These are phyloP conservation scores for Lineus longissimus DNA, from an alignment of 1,140 invertebrate genomes.

Conservation along the genomic window DNA sequence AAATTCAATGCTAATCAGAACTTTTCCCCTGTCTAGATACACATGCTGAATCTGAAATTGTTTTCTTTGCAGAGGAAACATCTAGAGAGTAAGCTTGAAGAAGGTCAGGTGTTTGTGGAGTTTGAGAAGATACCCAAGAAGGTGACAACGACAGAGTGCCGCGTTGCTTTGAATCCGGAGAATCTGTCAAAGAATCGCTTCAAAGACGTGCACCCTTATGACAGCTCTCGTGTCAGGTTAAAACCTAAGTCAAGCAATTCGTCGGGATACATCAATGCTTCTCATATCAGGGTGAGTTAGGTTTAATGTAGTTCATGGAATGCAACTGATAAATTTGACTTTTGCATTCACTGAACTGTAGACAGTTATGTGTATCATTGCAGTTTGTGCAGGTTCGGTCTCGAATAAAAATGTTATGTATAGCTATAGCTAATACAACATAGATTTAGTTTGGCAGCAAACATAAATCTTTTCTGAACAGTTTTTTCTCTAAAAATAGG, in stretches of 20 bases:
- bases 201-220: slow-evolving; percentile 79
- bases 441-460: too few species aligned
- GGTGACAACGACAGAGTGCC: slow-evolving; percentile 65
- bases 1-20: too few species aligned
- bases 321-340: too few species aligned
- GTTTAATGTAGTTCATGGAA: too few species aligned
- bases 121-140: slow-evolving; percentile 83
- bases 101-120: slow-evolving; percentile 77
- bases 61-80: slow-evolving; percentile 67
- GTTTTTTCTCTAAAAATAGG: too few species aligned
- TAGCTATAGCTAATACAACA: too few species aligned
- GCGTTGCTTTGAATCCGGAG: slow-evolving; percentile 62
- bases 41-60: too few species aligned
- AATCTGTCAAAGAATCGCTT: slow-evolving; percentile 56
- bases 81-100: slow-evolving; percentile 74
- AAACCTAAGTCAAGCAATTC: slow-evolving; percentile 72
- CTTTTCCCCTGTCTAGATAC: too few species aligned
- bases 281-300: slow-evolving; percentile 69
- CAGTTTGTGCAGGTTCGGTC: not conserved
- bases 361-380: not conserved
- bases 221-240: slow-evolving; percentile 77
- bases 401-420: too few species aligned
- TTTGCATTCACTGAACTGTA: slow-evolving; percentile 4
- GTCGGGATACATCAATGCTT: slow-evolving; percentile 85
- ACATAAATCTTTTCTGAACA: too few species aligned